A percentile compares a stretch with the other conserved stretches of the same genome.
Conservation (phyloP, 2,113 vertebrate species). For the Pedetes capensis region DNA sequence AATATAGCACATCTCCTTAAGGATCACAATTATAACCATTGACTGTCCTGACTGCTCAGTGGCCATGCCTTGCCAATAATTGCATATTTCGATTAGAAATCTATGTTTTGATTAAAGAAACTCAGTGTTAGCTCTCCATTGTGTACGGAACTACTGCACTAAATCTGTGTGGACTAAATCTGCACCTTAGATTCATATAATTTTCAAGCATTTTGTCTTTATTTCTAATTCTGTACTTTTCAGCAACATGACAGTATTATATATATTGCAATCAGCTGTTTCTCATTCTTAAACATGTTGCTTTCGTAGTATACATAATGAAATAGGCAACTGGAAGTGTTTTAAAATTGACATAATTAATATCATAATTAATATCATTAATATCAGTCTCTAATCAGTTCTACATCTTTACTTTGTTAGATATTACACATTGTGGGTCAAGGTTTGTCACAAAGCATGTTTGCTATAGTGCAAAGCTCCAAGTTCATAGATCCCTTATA, state of each 20-base stretch:
- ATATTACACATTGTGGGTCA: background rate
- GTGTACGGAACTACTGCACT: background rate
- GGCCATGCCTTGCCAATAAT: background rate
- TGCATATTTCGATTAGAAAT: background rate
- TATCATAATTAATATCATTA: background rate
- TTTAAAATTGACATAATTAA: background rate
- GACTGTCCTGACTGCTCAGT: background rate
- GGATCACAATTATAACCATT: background rate
- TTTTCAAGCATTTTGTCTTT: background rate
- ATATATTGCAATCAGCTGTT: background rate
- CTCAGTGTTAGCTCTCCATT: background rate
- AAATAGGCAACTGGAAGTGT: background rate
- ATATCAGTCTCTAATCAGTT: background rate
- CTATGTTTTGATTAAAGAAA: too few species aligned
- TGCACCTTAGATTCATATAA: background rate
- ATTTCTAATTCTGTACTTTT: background rate
- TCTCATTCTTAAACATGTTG: background rate
- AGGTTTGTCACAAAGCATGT: background rate
- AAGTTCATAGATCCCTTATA: background rate
- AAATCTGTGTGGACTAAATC: background rate
- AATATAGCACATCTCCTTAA: rapidly evolving
- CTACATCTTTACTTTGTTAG: background rate
- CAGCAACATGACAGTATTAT: background rate
- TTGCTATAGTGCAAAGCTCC: background rate
- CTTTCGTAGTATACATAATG: background rate